These are phyloP conservation scores for Platyrinchus mystaceus DNA, from an alignment of 2,797 vertebrate genomes.

Conservation along the genomic window DNA sequence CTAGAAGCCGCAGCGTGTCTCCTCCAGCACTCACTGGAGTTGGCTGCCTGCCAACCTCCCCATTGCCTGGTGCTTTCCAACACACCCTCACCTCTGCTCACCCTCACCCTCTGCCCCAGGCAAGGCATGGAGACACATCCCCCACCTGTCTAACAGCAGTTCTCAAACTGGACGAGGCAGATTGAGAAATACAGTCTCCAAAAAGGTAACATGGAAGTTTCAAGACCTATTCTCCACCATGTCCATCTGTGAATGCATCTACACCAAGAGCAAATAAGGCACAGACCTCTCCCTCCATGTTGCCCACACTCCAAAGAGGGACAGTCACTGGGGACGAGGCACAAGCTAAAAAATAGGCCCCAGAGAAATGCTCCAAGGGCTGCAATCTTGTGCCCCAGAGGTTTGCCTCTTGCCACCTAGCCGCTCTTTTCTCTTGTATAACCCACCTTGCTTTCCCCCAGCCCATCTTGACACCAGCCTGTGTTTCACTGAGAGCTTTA, in stretches of 20 bases:
- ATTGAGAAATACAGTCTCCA: neutral
- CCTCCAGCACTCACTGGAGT: accelerated
- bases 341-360: neutral
- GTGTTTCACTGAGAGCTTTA: neutral
- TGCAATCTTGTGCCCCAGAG: neutral
- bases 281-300: neutral
- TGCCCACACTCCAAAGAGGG: neutral
- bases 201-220: neutral
- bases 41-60: neutral
- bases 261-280: neutral
- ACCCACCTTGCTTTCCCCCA: neutral
- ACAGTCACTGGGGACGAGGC: neutral
- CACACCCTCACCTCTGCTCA: neutral
- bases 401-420: neutral
- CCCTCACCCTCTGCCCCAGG: neutral
- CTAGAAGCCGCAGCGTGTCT: accelerated
- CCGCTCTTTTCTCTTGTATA: neutral
- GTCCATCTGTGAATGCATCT: neutral
- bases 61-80: accelerated
- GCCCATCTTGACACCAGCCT: neutral
- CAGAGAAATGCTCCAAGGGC: neutral
- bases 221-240: neutral
- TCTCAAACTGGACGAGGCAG: neutral
- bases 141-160: neutral
- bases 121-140: accelerated